Base-by-base conservation (phyloP, 2,113 vertebrate species). In the Halcyon malimbica region DNA sequence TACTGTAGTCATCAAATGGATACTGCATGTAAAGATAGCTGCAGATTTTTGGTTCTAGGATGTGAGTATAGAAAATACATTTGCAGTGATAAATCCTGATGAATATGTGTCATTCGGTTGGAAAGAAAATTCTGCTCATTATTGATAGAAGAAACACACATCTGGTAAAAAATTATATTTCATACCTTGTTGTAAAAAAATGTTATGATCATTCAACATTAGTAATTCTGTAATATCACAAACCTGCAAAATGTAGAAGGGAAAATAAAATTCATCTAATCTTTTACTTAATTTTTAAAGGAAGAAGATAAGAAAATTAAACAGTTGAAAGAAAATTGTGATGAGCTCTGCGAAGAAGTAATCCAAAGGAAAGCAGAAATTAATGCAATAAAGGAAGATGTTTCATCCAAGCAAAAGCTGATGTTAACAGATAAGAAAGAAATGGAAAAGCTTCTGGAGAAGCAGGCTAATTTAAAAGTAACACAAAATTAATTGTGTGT, bases 311-410 rank as follows among this genome's bases (percentile, higher is more conserved):
- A 96, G 78, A 98, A 96, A 94, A 95, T 95, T 37, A 97, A 93
- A 71, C 33, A 91, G 37, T 54, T 99, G 81, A 98, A 94, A 96
- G 98, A 99, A 73, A 98, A 90, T 74, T 98, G 93, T 80, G 99
- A 99, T 88, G 98, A 98, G 70, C 96, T 99, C 88, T 98, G 91
- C 87, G 98, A 98, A 96, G 99, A 99, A 96, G 96, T 98, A 60
- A 83, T 92, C 10, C 98, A 99, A 76, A 98, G 98, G 90, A 98
- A 97, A 76, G 85, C 96, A 79, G 99, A 99, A 97, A 97, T 99
- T 92, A 98, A 98, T 96, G 97, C 91, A 91, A 96, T 99, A 90
- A 98, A 96, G 44, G 99, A 99, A 95, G 98, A 98, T 63, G 8
- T 99, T 96, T 94, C 96, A 69, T 91, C 60, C 44, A 98, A 98